Percentiles rank a stretch among this genome's conserved stretches.
These are phyloP conservation scores for Corapipo altera DNA, from an alignment of 2,113 vertebrate genomes.

Conservation along the genomic window DNA sequence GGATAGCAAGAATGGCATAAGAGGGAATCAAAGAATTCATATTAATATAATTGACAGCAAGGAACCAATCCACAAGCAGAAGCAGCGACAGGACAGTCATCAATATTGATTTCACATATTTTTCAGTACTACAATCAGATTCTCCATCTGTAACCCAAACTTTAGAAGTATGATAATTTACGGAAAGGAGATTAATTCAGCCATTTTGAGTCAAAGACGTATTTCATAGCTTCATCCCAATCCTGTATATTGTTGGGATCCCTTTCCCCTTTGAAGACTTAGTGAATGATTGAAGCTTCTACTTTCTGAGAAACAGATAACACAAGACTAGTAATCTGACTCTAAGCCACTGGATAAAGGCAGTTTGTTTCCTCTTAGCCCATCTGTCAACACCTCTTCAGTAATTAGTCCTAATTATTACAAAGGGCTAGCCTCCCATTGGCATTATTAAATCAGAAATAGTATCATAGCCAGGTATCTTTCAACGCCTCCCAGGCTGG, in stretches of 20 bases:
- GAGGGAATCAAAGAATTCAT: background rate
- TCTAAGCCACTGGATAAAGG: conserved; percentile 99
- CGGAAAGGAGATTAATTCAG: conserved; percentile 79
- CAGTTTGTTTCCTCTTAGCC: conserved; percentile 99
- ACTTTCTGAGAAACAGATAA: conserved; percentile 95
- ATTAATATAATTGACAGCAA: background rate
- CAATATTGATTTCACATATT: background rate
- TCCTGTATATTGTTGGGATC: conserved; percentile 77
- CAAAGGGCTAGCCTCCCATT: conserved; percentile 97
- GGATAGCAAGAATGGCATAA: background rate
- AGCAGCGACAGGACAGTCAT: background rate
- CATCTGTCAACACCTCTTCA: conserved; percentile 98
- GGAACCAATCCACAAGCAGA: background rate
- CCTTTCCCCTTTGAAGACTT: conserved; percentile 84
- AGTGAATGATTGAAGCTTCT: conserved; percentile 87
- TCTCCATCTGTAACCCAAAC: conserved; percentile 71
- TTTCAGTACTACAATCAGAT: conserved; percentile 48
- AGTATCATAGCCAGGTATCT: conserved; percentile 91
- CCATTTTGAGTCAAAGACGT: conserved; percentile 76
- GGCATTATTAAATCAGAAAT: conserved; percentile 99
- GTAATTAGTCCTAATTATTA: conserved; percentile 99
- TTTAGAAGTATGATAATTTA: conserved; percentile 77
- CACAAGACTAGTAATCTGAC: conserved; percentile 97
- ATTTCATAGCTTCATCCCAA: conserved; percentile 78
- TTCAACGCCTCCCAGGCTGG: conserved; percentile 88